Conservation (phyloP, 64 coral and sea anemone genomes). For the Platygyra sinensis region DNA sequence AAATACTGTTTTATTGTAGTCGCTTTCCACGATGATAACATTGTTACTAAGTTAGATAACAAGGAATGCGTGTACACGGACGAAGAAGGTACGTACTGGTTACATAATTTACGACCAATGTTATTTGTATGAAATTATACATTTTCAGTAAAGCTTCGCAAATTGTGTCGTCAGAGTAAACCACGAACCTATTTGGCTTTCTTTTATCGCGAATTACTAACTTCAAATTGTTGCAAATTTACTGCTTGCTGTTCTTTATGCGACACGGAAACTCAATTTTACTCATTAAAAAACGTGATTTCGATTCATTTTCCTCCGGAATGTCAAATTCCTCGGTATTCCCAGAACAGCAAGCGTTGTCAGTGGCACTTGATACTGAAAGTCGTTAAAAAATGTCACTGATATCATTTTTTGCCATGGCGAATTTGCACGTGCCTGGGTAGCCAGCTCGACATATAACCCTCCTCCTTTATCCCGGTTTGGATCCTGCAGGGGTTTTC, state of each 20-base stretch:
- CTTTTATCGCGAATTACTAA: no score
- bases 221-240: no score
- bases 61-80: slow-evolving; percentile 3
- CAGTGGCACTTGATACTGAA: no score
- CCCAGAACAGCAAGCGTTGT: no score
- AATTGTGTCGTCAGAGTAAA: no score
- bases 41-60: slow-evolving; percentile 11
- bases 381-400: neutral
- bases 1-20: slow-evolving; percentile 23
- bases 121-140: neutral
- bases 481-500: neutral
- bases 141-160: neutral
- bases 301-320: no score
- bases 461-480: neutral
- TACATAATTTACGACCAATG: neutral
- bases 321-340: no score
- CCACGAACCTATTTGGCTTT: no score
- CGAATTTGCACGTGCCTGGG: neutral
- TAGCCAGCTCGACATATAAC: neutral
- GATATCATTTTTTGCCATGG: neutral
- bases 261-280: no score
- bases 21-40: neutral
- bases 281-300: no score
- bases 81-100: neutral
- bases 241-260: no score